phyloP scores from a whole-genome alignment of 2,797 vertebrate genomes.

The Cossypha polioptera region DNA sequence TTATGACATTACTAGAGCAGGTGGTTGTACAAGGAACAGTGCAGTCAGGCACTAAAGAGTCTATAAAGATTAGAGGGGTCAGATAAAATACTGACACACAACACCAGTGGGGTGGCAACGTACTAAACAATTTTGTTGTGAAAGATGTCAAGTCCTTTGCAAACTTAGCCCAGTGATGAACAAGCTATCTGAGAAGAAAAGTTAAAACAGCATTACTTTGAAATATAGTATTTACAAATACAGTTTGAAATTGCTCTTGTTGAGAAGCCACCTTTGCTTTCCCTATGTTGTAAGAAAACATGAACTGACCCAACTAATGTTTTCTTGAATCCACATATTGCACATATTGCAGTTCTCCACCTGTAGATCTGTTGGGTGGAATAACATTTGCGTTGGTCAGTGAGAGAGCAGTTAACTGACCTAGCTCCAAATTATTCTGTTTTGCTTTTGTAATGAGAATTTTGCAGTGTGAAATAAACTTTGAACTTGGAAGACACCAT shows the following conservation, averaged over 20 bases:
- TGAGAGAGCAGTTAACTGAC: neutral
- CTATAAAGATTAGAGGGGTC: neutral
- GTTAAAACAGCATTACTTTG: neutral
- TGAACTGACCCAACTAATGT: neutral
- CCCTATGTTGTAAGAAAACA: neutral
- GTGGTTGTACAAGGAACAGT: neutral
- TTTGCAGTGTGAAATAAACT: slow-evolving; percentile 52
- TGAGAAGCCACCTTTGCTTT: neutral
- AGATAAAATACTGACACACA: neutral
- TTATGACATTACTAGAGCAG: neutral
- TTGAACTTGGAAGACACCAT: neutral
- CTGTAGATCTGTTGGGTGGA: neutral
- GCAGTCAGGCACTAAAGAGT: neutral
- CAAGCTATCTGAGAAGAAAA: neutral
- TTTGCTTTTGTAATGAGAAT: slow-evolving; percentile 6
- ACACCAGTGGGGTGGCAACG: neutral
- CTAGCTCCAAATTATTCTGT: neutral
- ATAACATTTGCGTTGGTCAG: neutral
- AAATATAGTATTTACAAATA: neutral
- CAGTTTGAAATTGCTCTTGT: neutral
- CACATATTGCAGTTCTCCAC: neutral
- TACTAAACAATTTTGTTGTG: neutral
- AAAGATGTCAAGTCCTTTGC: neutral
- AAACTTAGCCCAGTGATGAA: neutral
- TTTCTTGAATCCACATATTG: neutral